phyloP scores from a whole-genome alignment of 2,797 vertebrate species.

The Lemur catta region DNA sequence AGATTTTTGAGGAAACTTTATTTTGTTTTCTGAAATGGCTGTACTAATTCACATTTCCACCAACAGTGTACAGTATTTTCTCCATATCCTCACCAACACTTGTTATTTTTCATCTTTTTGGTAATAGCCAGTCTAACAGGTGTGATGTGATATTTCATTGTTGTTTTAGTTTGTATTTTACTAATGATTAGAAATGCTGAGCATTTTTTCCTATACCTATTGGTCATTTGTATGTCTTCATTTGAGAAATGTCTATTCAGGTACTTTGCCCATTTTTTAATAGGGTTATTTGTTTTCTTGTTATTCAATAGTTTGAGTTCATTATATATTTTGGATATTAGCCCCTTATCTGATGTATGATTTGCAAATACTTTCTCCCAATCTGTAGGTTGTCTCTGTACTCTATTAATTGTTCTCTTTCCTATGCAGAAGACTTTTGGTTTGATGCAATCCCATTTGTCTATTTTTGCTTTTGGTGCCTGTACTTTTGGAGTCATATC shows the following conservation, averaged over 20 bases:
- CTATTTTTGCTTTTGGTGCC: not conserved
- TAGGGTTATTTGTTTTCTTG: not conserved
- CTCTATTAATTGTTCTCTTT: not conserved
- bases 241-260: not conserved
- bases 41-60: not conserved
- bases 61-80: not conserved
- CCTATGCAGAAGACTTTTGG: not conserved
- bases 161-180: not conserved
- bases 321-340: not conserved
- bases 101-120: not conserved
- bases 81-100: not conserved
- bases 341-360: not conserved
- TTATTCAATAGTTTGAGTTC: not conserved
- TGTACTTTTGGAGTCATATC: not conserved
- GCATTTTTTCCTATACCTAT: not conserved
- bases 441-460: not conserved
- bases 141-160: not conserved
- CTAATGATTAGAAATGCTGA: not conserved
- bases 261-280: not conserved
- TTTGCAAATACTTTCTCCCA: not conserved
- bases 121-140: not conserved
- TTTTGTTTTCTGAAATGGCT: not conserved
- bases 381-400: not conserved
- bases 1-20: not conserved
- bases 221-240: not conserved